Conservation (phyloP, 2,888 invertebrate genomes). For the Lissocephala sabroskyi region DNA sequence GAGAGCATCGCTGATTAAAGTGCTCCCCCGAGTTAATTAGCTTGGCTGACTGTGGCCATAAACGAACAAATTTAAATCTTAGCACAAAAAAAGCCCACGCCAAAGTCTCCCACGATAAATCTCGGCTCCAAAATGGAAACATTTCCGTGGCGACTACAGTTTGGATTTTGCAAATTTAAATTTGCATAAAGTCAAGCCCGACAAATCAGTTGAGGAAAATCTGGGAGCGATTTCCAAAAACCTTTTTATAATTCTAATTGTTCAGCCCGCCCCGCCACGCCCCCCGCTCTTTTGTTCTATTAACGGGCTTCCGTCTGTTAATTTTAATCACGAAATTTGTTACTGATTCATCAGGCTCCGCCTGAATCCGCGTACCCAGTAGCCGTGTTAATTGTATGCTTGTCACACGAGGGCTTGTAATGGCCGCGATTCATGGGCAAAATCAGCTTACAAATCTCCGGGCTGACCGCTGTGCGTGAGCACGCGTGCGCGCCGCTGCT, state of each 20-base stretch:
- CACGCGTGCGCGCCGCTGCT: slow-evolving; percentile 21
- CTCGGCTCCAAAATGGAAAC: slow-evolving; percentile 25
- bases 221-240: too few relatives aligned
- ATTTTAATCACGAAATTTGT: too few relatives aligned
- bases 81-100: neutral
- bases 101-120: slow-evolving; percentile 48
- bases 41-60: neutral
- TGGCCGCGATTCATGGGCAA: too few relatives aligned
- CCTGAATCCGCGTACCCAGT: too few relatives aligned
- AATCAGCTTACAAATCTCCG: neutral
- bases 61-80: neutral
- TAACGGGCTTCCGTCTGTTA: too few relatives aligned
- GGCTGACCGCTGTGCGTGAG: neutral
- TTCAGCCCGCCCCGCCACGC: too few relatives aligned
- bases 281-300: too few relatives aligned
- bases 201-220: too few relatives aligned
- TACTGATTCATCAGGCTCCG: too few relatives aligned
- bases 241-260: too few relatives aligned
- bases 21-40: neutral
- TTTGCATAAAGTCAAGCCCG: slow-evolving; percentile 47
- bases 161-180: slow-evolving; percentile 29
- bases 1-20: neutral
- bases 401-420: too few relatives aligned
- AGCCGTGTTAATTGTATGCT: too few relatives aligned
- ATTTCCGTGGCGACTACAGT: slow-evolving; percentile 36